Evolutionary conservation across 2,113 vertebrate genomes (phyloP).

Genomic region (Oncorhynchus mykiss): DNA sequence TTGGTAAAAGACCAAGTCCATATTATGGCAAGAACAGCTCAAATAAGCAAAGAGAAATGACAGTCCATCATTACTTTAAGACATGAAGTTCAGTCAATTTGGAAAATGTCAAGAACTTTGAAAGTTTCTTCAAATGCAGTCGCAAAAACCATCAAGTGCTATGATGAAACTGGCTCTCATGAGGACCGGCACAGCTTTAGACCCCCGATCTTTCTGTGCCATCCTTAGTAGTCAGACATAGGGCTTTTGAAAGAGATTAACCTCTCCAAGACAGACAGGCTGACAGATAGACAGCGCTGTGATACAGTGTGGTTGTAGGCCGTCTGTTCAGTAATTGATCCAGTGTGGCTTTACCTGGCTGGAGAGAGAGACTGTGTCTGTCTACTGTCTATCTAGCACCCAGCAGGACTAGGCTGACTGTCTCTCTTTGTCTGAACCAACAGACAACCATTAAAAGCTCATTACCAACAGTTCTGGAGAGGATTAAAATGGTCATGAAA

Average conservation of each 20-base stretch:
- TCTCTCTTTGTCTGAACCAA: constrained; percentile 6
- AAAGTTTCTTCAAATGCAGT: no score
- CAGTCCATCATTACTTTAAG: no score
- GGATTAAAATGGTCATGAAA: constrained; percentile 23
- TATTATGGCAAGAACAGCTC: no score
- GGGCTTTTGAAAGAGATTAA: constrained; percentile 34
- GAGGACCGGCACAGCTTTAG: no score
- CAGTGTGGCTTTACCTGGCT: constrained; percentile 59
- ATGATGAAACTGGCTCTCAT: no score
- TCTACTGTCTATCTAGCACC: constrained; percentile 1
- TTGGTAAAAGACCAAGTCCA: no score
- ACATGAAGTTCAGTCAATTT: no score
- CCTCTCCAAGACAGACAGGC: constrained; percentile 12
- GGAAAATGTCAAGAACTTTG: no score
- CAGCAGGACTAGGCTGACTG: not conserved
- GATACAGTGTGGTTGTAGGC: constrained; percentile 25
- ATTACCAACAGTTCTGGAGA: constrained; percentile 49
- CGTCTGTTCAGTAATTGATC: constrained; percentile 59
- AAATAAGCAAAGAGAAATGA: no score
- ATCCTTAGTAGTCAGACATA: no score
- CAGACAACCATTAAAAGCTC: constrained; percentile 44
- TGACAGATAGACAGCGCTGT: not conserved
- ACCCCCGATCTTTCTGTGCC: no score
- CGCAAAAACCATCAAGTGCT: no score
- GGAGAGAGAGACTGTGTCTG: not conserved